Conservation (phyloP, 2,888 invertebrate species). For the Mythimna ferrago region DNA sequence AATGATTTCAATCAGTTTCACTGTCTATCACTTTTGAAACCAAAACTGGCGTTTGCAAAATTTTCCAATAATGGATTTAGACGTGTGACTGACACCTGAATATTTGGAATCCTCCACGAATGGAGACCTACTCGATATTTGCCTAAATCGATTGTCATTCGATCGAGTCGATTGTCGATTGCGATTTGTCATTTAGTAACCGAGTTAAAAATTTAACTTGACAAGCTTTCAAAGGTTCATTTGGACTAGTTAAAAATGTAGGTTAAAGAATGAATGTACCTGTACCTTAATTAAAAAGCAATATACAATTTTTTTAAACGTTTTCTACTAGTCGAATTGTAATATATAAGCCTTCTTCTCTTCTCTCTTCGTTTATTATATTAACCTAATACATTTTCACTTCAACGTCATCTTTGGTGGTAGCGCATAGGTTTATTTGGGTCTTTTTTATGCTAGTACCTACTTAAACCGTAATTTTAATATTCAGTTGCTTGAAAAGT, state of each 20-base stretch:
- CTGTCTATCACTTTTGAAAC: conserved; percentile 10
- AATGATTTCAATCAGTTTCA: conserved; percentile 1
- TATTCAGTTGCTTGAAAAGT: too few relatives aligned
- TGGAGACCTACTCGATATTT: conserved; percentile 5
- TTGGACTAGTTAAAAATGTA: not conserved
- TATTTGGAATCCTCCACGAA: not conserved
- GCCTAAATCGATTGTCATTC: conserved; percentile 25
- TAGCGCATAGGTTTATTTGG: too few relatives aligned
- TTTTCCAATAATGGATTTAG: conserved; percentile 17
- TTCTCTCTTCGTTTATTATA: too few relatives aligned
- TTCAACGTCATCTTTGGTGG: too few relatives aligned
- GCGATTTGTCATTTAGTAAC: not conserved
- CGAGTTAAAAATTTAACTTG: conserved; percentile 9
- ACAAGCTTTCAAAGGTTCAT: not conserved
- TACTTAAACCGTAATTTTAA: too few relatives aligned
- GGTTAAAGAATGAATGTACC: not conserved
- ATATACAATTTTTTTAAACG: too few relatives aligned
- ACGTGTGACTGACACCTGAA: conserved; percentile 4
- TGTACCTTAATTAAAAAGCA: not conserved
- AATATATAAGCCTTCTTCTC: too few relatives aligned
- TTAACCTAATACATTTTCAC: too few relatives aligned
- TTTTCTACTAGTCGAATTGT: too few relatives aligned
- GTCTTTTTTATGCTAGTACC: too few relatives aligned
- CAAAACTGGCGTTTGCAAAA: not conserved
- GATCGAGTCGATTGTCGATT: too few relatives aligned